phyloP scores from a whole-genome alignment of 1,140 invertebrate genomes.

The Asbolus verrucosus region DNA sequence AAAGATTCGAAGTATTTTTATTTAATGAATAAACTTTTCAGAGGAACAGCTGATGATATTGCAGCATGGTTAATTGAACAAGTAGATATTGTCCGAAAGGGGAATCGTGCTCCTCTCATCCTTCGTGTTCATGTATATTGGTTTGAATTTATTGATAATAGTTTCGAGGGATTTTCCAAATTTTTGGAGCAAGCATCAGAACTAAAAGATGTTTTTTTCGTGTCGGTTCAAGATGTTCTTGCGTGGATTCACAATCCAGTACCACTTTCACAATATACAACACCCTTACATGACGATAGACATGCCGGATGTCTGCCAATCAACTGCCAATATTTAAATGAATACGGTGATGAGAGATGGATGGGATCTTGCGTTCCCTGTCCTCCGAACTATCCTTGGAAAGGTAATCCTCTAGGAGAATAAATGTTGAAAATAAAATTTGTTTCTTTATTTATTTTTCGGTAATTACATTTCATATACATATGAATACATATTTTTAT shows the following conservation, averaged over 20 bases:
- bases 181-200: slow-evolving; percentile 51
- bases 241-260: slow-evolving; percentile 58
- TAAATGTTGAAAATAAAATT: neutral
- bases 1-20: slow-evolving; percentile 17
- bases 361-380: slow-evolving; percentile 66
- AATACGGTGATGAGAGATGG: slow-evolving; percentile 63
- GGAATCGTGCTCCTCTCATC: slow-evolving; percentile 49
- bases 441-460: slow-evolving; percentile 8
- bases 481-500: no score
- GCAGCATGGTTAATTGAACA: slow-evolving; percentile 54
- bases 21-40: slow-evolving; percentile 35
- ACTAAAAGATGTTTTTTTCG: slow-evolving; percentile 55
- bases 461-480: no score
- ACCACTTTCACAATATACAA: slow-evolving; percentile 45
- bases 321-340: slow-evolving; percentile 62
- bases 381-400: slow-evolving; percentile 65
- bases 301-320: slow-evolving; percentile 56
- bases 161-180: slow-evolving; percentile 48
- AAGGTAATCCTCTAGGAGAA: slow-evolving; percentile 64
- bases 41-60: slow-evolving; percentile 52
- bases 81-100: slow-evolving; percentile 42
- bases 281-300: slow-evolving; percentile 32
- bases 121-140: slow-evolving; percentile 15
- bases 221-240: slow-evolving; percentile 55
- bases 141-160: slow-evolving; percentile 42